A percentile compares a stretch with the other conserved stretches of the same genome.
Conservation (phyloP, 2,888 invertebrate species). For the Heliothis peltigera region DNA sequence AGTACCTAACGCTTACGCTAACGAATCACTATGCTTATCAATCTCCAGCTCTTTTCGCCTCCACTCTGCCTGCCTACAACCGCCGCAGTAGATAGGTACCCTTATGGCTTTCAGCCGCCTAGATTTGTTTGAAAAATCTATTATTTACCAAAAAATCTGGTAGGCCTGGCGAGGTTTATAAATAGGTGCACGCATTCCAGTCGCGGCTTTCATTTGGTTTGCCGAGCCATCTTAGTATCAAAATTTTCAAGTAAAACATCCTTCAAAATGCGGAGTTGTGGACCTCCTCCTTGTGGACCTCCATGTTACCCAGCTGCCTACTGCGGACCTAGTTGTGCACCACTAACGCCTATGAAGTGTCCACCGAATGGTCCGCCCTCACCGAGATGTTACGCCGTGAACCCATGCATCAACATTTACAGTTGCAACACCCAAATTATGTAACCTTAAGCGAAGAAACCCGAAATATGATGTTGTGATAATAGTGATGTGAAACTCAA, state of each 20-base stretch:
- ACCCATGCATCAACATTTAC: slow-evolving; percentile 86
- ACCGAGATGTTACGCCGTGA: slow-evolving; percentile 72
- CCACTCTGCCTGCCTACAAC: too few species aligned
- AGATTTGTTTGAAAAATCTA: slow-evolving; percentile 58
- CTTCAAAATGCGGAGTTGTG: slow-evolving; percentile 56
- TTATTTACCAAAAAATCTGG: slow-evolving; percentile 51
- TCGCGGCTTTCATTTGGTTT: slow-evolving; percentile 55
- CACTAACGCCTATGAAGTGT: slow-evolving; percentile 66
- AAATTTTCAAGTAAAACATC: slow-evolving; percentile 49
- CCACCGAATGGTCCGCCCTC: slow-evolving; percentile 69
- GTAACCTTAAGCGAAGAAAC: slow-evolving; percentile 64
- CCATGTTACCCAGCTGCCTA: slow-evolving; percentile 2
- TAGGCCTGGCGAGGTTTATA: slow-evolving; percentile 62
- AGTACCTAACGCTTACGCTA: too few species aligned
- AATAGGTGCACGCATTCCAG: slow-evolving; percentile 55
- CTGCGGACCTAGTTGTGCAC: slow-evolving; percentile 54
- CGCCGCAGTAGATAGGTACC: too few species aligned
- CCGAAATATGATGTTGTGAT: slow-evolving; percentile 26
- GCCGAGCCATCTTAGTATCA: slow-evolving; percentile 10
- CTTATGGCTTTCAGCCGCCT: slow-evolving; percentile 20
- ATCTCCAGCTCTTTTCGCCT: too few species aligned
- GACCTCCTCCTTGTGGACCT: slow-evolving; percentile 13
- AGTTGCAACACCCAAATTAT: slow-evolving; percentile 86
- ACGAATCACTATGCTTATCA: too few species aligned
- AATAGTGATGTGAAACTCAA: slow-evolving; percentile 44